phyloP scores from a whole-genome alignment of 2,888 invertebrate species.

The Steinernema carpocapsae region DNA sequence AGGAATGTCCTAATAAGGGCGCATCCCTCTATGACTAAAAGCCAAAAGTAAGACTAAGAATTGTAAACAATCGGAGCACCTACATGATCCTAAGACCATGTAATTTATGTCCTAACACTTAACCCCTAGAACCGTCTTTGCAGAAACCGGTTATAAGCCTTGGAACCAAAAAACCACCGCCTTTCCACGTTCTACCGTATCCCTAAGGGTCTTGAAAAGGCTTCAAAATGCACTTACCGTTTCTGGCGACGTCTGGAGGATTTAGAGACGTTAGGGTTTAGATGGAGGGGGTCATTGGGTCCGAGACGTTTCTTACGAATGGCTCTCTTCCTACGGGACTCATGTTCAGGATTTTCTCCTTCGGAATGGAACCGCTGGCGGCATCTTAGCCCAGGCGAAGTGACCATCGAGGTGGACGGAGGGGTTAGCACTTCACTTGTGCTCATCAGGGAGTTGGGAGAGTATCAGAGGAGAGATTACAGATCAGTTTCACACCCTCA shows the following conservation, averaged over 20 bases:
- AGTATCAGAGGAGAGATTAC: constrained; percentile 6
- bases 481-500: not conserved
- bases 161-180: not conserved
- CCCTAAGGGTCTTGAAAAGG: constrained; percentile 14
- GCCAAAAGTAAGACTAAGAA: not conserved
- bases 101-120: no score
- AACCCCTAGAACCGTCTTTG: no score
- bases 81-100: no score
- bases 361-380: constrained; percentile 25
- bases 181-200: constrained; percentile 21
- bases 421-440: constrained; percentile 22
- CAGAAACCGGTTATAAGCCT: not conserved
- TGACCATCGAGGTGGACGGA: not conserved
- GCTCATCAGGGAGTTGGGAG: constrained; percentile 15
- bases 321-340: constrained; percentile 7
- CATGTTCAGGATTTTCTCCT: not conserved
- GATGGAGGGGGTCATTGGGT: not conserved
- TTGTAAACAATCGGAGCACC: not conserved
- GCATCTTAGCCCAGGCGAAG: not conserved
- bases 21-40: no score
- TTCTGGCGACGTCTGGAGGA: constrained; percentile 2
- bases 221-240: constrained; percentile 1
- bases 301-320: not conserved
- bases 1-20: no score
- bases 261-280: not conserved